A percentile compares a stretch with the other conserved stretches of the same genome.
Conservation (phyloP, 64 coral and sea anemone genomes). For the Acropora tenuis region DNA sequence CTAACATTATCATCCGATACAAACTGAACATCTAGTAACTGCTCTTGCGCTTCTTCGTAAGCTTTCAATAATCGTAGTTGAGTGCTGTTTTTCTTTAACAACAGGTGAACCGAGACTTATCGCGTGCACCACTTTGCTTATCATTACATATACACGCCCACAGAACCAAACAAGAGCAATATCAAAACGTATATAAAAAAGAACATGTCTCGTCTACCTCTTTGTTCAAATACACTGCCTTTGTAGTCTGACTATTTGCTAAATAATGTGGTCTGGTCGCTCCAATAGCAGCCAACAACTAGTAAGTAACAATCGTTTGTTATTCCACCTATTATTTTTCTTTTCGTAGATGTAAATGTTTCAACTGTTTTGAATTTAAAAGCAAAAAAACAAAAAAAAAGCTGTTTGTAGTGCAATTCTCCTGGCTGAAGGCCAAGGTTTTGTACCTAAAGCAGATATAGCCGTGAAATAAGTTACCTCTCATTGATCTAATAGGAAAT, state of each 20-base stretch:
- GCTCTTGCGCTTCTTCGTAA: neutral
- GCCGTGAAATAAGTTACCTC: neutral
- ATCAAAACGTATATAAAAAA: neutral
- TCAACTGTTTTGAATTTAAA: neutral
- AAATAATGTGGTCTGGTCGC: slow-evolving; percentile 1
- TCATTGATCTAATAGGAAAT: neutral
- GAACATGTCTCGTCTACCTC: slow-evolving; percentile 12
- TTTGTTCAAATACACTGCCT: neutral
- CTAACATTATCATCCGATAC: too few relatives aligned
- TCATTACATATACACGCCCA: neutral
- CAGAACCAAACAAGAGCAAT: neutral
- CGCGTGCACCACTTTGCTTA: neutral
- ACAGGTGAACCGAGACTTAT: neutral
- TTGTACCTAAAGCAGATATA: neutral
- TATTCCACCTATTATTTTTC: neutral
- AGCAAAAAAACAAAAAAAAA: too few relatives aligned
- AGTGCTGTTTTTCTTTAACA: neutral
- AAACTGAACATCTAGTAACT: neutral
- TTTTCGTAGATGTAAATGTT: neutral
- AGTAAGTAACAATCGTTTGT: neutral
- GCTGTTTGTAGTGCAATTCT: neutral
- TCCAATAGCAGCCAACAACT: neutral
- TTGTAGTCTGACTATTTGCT: neutral
- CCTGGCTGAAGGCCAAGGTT: neutral
- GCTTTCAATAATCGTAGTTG: neutral